A percentile compares a stretch with the other conserved stretches of the same genome.
phyloP scores from a whole-genome alignment of 2,113 vertebrate species.

The Oncorhynchus masou region DNA sequence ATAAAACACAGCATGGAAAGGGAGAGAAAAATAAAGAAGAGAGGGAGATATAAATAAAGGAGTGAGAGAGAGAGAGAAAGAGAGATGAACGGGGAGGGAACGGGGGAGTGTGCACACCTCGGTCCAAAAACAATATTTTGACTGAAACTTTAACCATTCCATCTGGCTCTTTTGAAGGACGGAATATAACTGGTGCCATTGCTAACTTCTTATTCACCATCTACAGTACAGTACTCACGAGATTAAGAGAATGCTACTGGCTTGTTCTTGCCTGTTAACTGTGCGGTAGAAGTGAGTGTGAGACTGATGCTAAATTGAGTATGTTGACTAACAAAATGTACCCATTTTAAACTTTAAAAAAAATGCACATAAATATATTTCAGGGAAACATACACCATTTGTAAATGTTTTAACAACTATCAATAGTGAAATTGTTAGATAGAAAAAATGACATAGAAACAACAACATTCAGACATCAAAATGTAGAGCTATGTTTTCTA shows the following conservation, averaged over 20 bases:
- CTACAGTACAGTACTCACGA: background rate
- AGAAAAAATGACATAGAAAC: background rate
- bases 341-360: background rate
- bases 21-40: background rate
- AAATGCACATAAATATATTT: background rate
- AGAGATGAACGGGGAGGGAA: slow-evolving; percentile 17
- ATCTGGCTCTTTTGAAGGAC: slow-evolving; percentile 78
- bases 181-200: slow-evolving; percentile 75
- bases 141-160: slow-evolving; percentile 76
- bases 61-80: slow-evolving; percentile 7
- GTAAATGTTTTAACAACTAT: background rate
- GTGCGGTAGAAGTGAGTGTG: slow-evolving; percentile 26
- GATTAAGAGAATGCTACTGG: background rate
- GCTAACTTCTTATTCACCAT: slow-evolving; percentile 60
- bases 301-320: slow-evolving; percentile 7
- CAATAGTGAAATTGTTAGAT: background rate
- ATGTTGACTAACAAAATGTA: background rate
- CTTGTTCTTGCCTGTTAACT: slow-evolving; percentile 47
- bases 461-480: background rate
- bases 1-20: slow-evolving; percentile 61
- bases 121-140: slow-evolving; percentile 79
- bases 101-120: slow-evolving; percentile 53
- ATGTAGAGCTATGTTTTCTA: background rate
- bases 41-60: slow-evolving; percentile 28
- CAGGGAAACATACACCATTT: no score